Conservation (phyloP, 2,888 invertebrate genomes). For the Diarsia rubi region DNA sequence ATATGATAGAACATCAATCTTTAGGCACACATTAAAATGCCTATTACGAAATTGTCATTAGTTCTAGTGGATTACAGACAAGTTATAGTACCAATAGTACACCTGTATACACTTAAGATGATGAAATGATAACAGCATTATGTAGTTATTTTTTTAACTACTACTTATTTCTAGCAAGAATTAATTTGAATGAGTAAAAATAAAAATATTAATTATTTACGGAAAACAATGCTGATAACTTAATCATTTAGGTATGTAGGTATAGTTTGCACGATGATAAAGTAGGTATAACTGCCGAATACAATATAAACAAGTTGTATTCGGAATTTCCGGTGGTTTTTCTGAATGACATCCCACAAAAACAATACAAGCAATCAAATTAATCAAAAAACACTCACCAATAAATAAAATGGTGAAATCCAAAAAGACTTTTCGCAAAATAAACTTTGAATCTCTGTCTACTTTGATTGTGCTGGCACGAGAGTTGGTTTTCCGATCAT, state of each 20-base stretch:
- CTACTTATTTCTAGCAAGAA: background rate
- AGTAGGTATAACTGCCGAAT: conserved; percentile 15
- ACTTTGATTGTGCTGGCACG: conserved; percentile 85
- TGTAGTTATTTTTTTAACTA: background rate
- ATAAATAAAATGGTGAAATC: conserved; percentile 93
- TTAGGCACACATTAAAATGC: background rate
- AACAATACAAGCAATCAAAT: background rate
- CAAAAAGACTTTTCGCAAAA: conserved; percentile 92
- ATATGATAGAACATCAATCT: background rate
- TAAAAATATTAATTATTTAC: background rate
- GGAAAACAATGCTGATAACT: conserved; percentile 30
- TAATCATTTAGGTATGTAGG: background rate
- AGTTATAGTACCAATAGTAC: background rate
- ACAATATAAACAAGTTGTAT: conserved; percentile 11
- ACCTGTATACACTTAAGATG: no score
- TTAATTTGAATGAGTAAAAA: background rate
- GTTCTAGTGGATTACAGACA: background rate
- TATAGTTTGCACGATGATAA: conserved; percentile 33
- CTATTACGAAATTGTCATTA: conserved; percentile 25
- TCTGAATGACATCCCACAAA: background rate
- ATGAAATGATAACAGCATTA: background rate
- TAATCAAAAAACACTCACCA: conserved; percentile 90
- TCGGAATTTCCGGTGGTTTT: conserved; percentile 10
- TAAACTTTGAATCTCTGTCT: conserved; percentile 90
- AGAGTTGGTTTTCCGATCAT: conserved; percentile 83